These are phyloP conservation scores for Phrynocephalus forsythii DNA, from an alignment of 2,797 vertebrate species.

Conservation along the genomic window DNA sequence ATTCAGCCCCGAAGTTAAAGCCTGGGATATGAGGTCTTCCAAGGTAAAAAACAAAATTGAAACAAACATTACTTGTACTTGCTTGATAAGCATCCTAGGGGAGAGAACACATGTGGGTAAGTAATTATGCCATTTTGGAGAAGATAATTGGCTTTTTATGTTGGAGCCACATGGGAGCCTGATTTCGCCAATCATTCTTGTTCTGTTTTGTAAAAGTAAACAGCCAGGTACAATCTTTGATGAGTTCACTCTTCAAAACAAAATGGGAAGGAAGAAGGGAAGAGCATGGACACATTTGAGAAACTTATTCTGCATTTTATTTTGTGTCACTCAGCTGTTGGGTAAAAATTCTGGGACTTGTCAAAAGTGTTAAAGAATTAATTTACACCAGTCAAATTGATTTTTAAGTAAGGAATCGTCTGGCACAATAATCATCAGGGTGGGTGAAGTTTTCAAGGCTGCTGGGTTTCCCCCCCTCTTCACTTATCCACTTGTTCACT, in stretches of 20 bases:
- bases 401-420: constrained; percentile 1
- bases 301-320: not conserved
- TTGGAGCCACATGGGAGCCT: constrained; percentile 13
- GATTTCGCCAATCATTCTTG: constrained; percentile 12
- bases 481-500: not conserved
- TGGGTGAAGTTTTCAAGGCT: not conserved
- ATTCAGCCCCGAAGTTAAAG: constrained; percentile 89
- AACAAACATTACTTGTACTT: not conserved
- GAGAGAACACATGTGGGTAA: constrained; percentile 1
- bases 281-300: not conserved
- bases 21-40: constrained; percentile 90
- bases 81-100: constrained; percentile 7
- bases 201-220: not conserved
- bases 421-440: not conserved
- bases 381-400: not conserved
- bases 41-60: constrained; percentile 80
- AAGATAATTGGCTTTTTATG: constrained; percentile 21
- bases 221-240: not conserved
- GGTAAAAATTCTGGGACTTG: not conserved
- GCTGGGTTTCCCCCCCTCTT: not conserved
- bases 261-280: not conserved
- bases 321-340: not conserved
- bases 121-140: constrained; percentile 18
- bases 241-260: not conserved
- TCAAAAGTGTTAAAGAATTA: constrained; percentile 13